Evolutionary conservation across 2,888 invertebrate species (phyloP).

Genomic region (Hemicrepidius hirtus): DNA sequence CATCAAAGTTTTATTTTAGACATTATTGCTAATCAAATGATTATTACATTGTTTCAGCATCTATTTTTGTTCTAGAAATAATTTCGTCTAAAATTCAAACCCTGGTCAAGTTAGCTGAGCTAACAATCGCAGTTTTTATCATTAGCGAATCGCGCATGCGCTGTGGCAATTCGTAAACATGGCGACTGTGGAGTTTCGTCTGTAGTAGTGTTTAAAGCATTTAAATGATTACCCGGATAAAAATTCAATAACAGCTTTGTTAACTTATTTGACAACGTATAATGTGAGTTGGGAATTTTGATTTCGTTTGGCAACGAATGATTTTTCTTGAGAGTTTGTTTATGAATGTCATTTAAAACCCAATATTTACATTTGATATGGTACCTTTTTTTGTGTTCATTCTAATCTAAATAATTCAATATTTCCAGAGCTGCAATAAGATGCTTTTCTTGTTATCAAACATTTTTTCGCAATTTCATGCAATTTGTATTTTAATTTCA

Average conservation of each 20-base stretch:
- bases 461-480: constrained; percentile 5
- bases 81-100: constrained; percentile 36
- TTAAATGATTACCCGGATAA: constrained; percentile 60
- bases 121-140: constrained; percentile 24
- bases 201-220: constrained; percentile 60
- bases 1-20: constrained; percentile 1
- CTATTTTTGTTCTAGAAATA: constrained; percentile 29
- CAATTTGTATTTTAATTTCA: background rate
- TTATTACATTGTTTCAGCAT: constrained; percentile 12
- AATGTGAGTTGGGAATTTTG: constrained; percentile 56
- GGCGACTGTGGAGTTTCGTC: constrained; percentile 60
- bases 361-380: constrained; percentile 55
- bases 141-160: constrained; percentile 54
- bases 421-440: background rate
- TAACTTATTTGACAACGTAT: constrained; percentile 56
- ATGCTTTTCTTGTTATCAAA: constrained; percentile 31
- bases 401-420: constrained; percentile 31
- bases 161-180: constrained; percentile 55
- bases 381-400: constrained; percentile 39
- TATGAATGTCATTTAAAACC: constrained; percentile 54
- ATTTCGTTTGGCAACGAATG: constrained; percentile 38
- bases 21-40: constrained; percentile 16
- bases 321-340: constrained; percentile 51
- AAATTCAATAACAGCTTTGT: constrained; percentile 58
- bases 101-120: constrained; percentile 39